Evolutionary conservation across 2,888 invertebrate species (phyloP).

Genomic region (Neoscelio sp.): DNA sequence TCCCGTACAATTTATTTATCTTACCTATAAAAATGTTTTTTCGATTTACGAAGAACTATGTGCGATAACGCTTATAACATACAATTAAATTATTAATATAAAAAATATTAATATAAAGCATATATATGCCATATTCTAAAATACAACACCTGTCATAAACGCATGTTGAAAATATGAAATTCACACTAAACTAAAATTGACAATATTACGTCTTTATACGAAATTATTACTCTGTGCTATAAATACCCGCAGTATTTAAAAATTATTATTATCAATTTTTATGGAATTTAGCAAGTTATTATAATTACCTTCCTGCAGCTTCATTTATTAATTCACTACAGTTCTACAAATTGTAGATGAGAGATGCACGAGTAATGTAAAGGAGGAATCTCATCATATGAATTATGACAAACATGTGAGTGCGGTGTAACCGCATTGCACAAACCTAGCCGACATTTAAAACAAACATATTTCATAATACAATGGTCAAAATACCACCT

Average conservation of each 20-base stretch:
- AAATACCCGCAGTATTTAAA: too few relatives aligned
- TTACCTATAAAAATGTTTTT: background rate
- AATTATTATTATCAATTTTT: too few relatives aligned
- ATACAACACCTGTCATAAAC: too few relatives aligned
- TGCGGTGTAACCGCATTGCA: constrained; percentile 47
- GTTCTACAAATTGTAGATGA: constrained; percentile 47
- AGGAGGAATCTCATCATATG: constrained; percentile 47
- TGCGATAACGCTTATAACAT: too few relatives aligned
- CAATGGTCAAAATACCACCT: constrained; percentile 36
- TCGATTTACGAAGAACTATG: too few relatives aligned
- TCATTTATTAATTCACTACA: constrained; percentile 41
- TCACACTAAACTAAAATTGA: too few relatives aligned
- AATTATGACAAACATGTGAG: constrained; percentile 58
- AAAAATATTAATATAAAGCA: too few relatives aligned
- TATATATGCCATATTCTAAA: too few relatives aligned
- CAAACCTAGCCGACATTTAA: constrained; percentile 47
- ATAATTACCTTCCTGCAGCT: constrained; percentile 4
- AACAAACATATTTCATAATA: constrained; percentile 51
- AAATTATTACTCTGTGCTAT: too few relatives aligned
- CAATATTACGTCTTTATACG: too few relatives aligned
- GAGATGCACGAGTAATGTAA: constrained; percentile 32
- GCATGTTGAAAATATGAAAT: too few relatives aligned
- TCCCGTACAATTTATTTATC: constrained; percentile 1
- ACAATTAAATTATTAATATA: too few relatives aligned
- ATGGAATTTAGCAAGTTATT: constrained; percentile 21